phyloP scores from a whole-genome alignment of 2,113 vertebrate genomes.

The Tupaia chinensis region DNA sequence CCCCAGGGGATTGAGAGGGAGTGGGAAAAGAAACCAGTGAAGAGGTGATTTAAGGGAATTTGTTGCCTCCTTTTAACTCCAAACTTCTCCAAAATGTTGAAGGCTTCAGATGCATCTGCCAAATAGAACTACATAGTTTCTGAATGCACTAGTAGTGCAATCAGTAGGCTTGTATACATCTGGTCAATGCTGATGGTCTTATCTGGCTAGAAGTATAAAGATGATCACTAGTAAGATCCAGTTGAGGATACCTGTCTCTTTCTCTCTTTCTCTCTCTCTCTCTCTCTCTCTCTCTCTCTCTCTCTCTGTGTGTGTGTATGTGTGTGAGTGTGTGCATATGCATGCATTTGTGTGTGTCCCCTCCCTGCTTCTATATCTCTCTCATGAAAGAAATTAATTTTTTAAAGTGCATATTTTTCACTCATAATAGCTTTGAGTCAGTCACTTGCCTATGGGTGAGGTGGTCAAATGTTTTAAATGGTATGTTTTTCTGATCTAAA shows the following conservation, averaged over 20 bases:
- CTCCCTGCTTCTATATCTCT: too few relatives aligned
- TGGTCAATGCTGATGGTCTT: neutral
- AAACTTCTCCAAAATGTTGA: constrained; percentile 26
- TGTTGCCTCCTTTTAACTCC: neutral
- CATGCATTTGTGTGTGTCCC: too few relatives aligned
- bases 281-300: too few relatives aligned
- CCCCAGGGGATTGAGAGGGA: neutral
- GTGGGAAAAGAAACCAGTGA: neutral
- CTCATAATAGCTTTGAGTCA: neutral
- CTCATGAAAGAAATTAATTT: neutral
- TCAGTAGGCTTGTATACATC: too few relatives aligned
- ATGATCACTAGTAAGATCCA: neutral
- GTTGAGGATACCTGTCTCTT: too few relatives aligned
- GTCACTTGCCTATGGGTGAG: neutral
- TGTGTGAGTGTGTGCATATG: too few relatives aligned
- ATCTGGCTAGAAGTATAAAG: neutral
- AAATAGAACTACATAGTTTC: neutral
- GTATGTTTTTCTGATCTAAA: neutral
- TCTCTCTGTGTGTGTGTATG: too few relatives aligned
- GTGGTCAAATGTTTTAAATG: neutral
- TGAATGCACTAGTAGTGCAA: neutral
- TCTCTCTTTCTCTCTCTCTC: too few relatives aligned
- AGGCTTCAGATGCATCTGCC: neutral
- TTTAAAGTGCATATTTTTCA: neutral
- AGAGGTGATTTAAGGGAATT: constrained; percentile 10